Percentiles rank a stretch among this genome's conserved stretches.
phyloP scores from a whole-genome alignment of 2,888 invertebrate genomes.

The Hemistola chrysoprasaria region DNA sequence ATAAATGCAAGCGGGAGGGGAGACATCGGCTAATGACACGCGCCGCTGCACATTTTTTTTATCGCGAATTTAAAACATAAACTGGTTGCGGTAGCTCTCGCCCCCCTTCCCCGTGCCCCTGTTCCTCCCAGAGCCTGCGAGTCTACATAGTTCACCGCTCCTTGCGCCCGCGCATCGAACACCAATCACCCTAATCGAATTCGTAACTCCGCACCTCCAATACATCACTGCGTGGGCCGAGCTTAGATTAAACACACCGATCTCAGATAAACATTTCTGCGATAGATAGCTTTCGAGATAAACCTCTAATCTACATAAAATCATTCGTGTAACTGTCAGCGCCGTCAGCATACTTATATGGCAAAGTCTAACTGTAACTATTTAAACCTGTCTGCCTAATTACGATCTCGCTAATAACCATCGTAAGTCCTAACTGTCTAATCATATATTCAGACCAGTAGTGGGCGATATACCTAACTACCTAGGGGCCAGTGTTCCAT shows the following conservation, averaged over 20 bases:
- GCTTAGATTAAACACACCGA: not conserved
- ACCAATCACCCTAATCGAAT: slow-evolving; percentile 14
- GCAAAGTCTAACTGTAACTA: slow-evolving; percentile 12
- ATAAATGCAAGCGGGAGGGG: slow-evolving; percentile 66
- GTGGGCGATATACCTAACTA: not conserved
- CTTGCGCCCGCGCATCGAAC: slow-evolving; percentile 15
- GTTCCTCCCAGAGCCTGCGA: slow-evolving; percentile 26
- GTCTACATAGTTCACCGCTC: slow-evolving; percentile 33
- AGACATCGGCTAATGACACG: slow-evolving; percentile 72
- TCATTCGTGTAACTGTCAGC: slow-evolving; percentile 9
- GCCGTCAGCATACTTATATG: slow-evolving; percentile 3
- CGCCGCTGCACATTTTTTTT: slow-evolving; percentile 73
- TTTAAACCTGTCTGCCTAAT: slow-evolving; percentile 17
- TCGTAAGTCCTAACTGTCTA: slow-evolving; percentile 13
- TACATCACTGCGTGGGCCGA: slow-evolving; percentile 16
- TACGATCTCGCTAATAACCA: slow-evolving; percentile 11
- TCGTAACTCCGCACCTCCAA: slow-evolving; percentile 2
- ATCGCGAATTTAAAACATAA: slow-evolving; percentile 76
- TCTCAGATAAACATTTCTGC: not conserved
- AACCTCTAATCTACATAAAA: not conserved
- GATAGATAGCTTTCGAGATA: not conserved
- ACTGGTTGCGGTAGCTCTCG: slow-evolving; percentile 54
- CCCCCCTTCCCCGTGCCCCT: slow-evolving; percentile 11
- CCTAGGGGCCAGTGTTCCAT: no score
- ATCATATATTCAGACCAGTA: slow-evolving; percentile 4